These are phyloP conservation scores for Antechinus flavipes DNA, from an alignment of 2,113 vertebrate genomes.

Conservation along the genomic window DNA sequence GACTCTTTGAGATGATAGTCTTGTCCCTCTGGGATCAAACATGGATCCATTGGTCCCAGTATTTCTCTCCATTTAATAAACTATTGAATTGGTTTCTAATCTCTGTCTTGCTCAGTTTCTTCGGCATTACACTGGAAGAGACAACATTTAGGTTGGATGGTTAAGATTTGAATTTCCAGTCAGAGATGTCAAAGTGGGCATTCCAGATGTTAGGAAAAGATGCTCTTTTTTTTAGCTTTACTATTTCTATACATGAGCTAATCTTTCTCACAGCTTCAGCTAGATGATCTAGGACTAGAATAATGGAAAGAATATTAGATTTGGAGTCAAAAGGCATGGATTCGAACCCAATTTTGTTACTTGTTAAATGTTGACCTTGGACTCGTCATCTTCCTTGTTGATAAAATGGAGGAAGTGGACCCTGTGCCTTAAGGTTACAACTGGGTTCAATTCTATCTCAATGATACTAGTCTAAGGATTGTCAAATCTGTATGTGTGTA, in stretches of 20 bases:
- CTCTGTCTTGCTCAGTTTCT: no score
- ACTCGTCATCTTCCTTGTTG: not conserved
- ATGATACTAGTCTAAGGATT: not conserved
- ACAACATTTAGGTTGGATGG: not conserved
- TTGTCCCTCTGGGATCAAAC: no score
- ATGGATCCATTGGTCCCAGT: no score
- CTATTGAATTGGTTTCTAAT: no score
- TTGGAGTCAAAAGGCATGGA: not conserved
- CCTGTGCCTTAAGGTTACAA: not conserved
- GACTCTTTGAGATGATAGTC: no score
- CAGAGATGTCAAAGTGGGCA: not conserved
- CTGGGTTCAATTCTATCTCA: not conserved
- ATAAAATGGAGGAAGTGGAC: not conserved
- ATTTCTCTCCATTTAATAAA: no score
- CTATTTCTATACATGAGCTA: not conserved
- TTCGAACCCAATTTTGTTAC: not conserved
- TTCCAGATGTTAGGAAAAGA: not conserved
- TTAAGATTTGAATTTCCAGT: not conserved
- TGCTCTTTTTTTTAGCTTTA: not conserved
- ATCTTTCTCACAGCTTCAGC: not conserved
- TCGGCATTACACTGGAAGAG: not conserved
- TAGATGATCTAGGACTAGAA: not conserved
- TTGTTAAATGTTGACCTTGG: not conserved
- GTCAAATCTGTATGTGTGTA: not conserved
- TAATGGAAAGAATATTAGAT: not conserved